Evolutionary conservation across 1,140 invertebrate species (phyloP), one percentile per base, ranked within the genome.

Genomic region (Zaprionus inermis): DNA sequence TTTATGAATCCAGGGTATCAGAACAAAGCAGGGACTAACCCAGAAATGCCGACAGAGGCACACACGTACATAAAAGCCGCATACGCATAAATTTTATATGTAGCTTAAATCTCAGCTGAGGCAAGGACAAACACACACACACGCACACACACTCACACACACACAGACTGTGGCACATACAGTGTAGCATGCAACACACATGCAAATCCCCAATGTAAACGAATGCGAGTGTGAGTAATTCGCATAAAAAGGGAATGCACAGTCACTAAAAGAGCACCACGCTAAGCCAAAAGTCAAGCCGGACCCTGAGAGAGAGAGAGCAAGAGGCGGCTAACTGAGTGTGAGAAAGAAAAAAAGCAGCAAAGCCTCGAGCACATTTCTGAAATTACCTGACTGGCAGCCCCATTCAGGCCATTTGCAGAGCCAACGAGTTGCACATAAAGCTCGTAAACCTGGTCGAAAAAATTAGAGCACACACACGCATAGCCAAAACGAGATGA

Each of bases 171-270:
- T 32, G 18, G 41, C 36, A 36, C 36, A 72, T 36, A 71, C 14
- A 22, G 24, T 20, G 46, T 41, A 4, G 64, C 75, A 64, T 76
- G 81, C 75, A 81, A 65, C 83, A 83, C 73, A 88, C 77, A 88
- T 88, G 84, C 85, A 89, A 89, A 89, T 89, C 84, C 84, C 84
- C 88, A 84, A 89, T 59, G 84, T 89, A 88, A 88, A 80, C 84
- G 83, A 56, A 54, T 72, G 81, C 55, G 76, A 75, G 72, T 70
- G 68, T 64, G 78, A 72, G 70, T 74, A 65, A 66, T 64, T 76
- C 78, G 71, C 77, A 80, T 80, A 78, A 89, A 79, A 80, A 83
- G 76, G 83, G 76, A 88, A 79, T 78, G 66, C 58, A 66, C 44
- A 61, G 76, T 52, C 58, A 78, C 73, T 74, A 78, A 80, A 72